A percentile compares a stretch with the other conserved stretches of the same genome.
Evolutionary conservation across 2,888 invertebrate species (phyloP).

Genomic region (Agelastica alni): DNA sequence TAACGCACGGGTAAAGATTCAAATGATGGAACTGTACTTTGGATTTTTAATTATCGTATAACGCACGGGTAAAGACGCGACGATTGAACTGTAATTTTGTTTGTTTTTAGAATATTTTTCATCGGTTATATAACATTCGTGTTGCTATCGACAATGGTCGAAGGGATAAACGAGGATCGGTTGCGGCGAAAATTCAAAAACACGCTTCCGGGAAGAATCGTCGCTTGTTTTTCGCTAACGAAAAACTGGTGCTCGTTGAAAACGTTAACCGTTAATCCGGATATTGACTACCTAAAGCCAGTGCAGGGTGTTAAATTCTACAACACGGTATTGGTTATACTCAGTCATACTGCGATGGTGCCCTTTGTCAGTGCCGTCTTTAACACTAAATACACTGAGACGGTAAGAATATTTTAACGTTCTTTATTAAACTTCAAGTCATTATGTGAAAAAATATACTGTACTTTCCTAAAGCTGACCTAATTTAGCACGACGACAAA

Average conservation of each 20-base stretch:
- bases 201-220: not conserved
- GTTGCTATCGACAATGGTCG: conserved; percentile 26
- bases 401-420: conserved; percentile 34
- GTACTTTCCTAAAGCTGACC: too few species aligned
- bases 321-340: conserved; percentile 36
- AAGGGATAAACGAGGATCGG: conserved; percentile 14
- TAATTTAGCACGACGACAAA: too few species aligned
- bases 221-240: conserved; percentile 32
- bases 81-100: not conserved
- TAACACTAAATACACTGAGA: conserved; percentile 38
- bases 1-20: too few species aligned
- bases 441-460: too few species aligned
- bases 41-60: too few species aligned
- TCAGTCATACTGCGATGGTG: conserved; percentile 35
- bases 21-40: too few species aligned
- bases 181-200: too few species aligned
- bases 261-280: conserved; percentile 28
- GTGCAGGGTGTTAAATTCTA: conserved; percentile 38
- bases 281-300: conserved; percentile 32
- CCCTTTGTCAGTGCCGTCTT: conserved; percentile 32
- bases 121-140: conserved; percentile 23
- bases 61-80: too few species aligned
- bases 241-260: conserved; percentile 37
- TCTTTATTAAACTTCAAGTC: too few species aligned
- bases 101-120: conserved; percentile 25